Evolutionary conservation across 2,888 invertebrate genomes (phyloP).

Genomic region (Melieria picta): DNA sequence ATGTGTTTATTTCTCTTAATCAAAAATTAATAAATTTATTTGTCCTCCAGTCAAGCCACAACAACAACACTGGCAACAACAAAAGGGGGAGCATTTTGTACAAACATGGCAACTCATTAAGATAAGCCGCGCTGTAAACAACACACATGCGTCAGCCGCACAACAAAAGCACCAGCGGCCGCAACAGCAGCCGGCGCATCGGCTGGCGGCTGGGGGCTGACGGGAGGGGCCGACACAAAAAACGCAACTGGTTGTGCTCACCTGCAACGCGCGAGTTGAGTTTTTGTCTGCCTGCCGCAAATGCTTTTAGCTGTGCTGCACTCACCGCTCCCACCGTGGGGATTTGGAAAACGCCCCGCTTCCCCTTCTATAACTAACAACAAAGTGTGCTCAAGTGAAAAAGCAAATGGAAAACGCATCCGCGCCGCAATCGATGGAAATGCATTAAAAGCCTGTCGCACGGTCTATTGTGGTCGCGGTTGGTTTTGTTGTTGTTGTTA

Average conservation of each 20-base stretch:
- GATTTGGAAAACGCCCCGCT: too few relatives aligned
- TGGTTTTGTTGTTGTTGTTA: too few relatives aligned
- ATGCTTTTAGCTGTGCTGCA: conserved; percentile 27
- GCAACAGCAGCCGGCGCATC: not conserved
- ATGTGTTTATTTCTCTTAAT: conserved; percentile 13
- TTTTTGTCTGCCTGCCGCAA: conserved; percentile 26
- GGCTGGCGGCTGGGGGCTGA: too few relatives aligned
- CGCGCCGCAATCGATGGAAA: too few relatives aligned
- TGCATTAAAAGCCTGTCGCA: too few relatives aligned
- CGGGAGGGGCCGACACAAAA: too few relatives aligned
- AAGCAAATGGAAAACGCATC: too few relatives aligned
- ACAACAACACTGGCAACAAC: conserved; percentile 1
- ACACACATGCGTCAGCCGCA: not conserved
- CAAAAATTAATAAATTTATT: conserved; percentile 34
- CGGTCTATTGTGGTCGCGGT: too few relatives aligned
- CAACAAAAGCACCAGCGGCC: not conserved
- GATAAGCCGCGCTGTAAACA: conserved; percentile 18
- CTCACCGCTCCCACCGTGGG: too few relatives aligned
- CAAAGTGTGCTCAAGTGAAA: too few relatives aligned
- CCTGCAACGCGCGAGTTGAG: not conserved
- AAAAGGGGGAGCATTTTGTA: conserved; percentile 12
- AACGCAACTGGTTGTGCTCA: too few relatives aligned
- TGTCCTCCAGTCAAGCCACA: conserved; percentile 17
- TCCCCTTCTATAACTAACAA: too few relatives aligned
- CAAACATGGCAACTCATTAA: conserved; percentile 33